A percentile compares a stretch with the other conserved stretches of the same genome.
Evolutionary conservation across 2,888 invertebrate species (phyloP).

Genomic region (Cryptosula pallasiana): DNA sequence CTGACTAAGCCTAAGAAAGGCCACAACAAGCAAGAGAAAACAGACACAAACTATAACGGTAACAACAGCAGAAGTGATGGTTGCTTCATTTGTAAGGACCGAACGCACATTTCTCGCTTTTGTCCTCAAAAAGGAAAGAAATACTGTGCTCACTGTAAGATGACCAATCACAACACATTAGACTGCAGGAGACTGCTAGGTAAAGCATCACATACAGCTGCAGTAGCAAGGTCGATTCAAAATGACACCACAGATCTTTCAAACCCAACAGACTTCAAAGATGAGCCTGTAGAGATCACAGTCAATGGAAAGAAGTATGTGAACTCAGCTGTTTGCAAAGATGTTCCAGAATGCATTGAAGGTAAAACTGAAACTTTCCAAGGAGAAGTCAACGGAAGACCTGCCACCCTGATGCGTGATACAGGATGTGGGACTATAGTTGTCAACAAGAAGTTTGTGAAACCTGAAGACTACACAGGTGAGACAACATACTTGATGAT

Average conservation of each 20-base stretch:
- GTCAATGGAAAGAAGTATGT: neutral
- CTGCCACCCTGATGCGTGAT: neutral
- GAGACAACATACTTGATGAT: neutral
- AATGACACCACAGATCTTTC: neutral
- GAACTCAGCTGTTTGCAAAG: neutral
- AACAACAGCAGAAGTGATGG: neutral
- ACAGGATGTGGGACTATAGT: neutral
- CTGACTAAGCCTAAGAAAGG: neutral
- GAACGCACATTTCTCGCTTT: neutral
- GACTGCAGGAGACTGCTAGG: neutral
- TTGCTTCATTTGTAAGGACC: slow-evolving; percentile 9
- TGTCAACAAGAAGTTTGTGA: neutral
- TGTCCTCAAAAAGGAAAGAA: neutral
- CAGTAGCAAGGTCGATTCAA: neutral
- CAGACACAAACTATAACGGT: neutral
- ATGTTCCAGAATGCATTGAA: neutral
- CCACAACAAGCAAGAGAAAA: neutral
- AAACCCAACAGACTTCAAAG: neutral
- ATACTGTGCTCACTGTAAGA: slow-evolving; percentile 4
- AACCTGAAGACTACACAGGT: neutral
- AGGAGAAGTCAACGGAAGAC: neutral
- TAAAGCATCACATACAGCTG: neutral
- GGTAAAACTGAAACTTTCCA: neutral
- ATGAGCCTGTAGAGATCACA: neutral
- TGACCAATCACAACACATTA: slow-evolving; percentile 4